phyloP scores from a whole-genome alignment of 2,113 vertebrate species.

The Aramus guarauna region DNA sequence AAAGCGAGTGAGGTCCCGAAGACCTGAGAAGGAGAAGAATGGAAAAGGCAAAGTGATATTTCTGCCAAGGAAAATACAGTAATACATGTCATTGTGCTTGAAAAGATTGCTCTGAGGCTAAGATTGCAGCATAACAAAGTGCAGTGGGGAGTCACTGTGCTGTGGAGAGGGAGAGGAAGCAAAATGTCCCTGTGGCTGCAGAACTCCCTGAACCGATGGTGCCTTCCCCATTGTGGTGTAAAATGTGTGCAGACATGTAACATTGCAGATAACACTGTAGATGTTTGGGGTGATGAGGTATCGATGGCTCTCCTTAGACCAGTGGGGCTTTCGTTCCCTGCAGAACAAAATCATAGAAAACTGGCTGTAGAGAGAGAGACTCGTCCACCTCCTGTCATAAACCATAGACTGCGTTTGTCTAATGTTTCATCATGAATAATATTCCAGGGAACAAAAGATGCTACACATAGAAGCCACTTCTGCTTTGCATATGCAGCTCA shows the following conservation, averaged over 20 bases:
- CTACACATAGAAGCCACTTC: background rate
- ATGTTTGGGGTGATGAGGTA: background rate
- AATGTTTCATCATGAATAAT: background rate
- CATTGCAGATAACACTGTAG: background rate
- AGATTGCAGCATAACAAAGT: background rate
- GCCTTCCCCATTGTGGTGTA: background rate
- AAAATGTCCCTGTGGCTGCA: background rate
- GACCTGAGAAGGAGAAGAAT: background rate
- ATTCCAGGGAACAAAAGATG: background rate
- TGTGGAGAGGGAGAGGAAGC: background rate
- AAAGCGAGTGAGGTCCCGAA: accelerated
- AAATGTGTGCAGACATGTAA: background rate
- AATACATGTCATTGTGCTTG: background rate
- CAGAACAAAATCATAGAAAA: background rate
- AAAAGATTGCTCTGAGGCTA: background rate
- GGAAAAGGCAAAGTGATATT: background rate
- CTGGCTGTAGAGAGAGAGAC: background rate
- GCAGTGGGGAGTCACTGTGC: background rate
- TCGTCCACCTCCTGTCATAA: background rate
- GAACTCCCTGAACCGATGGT: background rate
- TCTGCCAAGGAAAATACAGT: background rate
- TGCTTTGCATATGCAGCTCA: background rate
- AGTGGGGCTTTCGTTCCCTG: background rate
- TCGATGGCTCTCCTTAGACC: background rate
- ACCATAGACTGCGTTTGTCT: background rate